Conservation (phyloP, 2,113 vertebrate species). For the Choloepus hoffmanni region DNA sequence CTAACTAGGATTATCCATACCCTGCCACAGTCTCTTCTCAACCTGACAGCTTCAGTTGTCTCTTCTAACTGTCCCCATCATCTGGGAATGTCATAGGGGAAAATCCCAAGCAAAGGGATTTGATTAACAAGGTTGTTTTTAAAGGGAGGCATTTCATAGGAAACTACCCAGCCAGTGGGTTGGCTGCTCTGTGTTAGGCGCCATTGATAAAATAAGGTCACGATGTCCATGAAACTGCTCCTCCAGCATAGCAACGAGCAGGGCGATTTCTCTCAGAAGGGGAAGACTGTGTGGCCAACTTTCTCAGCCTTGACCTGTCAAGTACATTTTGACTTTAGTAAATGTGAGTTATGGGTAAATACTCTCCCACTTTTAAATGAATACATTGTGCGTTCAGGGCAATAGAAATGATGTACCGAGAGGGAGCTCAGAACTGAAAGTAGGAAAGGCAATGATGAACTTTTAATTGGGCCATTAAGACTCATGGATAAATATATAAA, state of each 20-base stretch:
- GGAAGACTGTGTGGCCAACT: accelerated
- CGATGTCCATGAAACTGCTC: background rate
- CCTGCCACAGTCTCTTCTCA: background rate
- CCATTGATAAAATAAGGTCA: too few species aligned
- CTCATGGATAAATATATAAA: too few species aligned
- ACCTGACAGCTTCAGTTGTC: background rate
- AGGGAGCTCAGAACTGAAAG: accelerated
- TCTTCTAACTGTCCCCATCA: accelerated
- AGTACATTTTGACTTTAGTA: background rate
- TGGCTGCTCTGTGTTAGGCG: background rate
- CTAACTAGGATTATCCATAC: background rate
- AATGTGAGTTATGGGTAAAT: background rate
- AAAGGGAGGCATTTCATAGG: background rate
- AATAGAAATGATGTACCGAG: background rate
- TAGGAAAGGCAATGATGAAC: too few species aligned
- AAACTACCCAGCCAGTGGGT: background rate
- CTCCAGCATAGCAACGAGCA: background rate
- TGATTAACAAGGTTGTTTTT: background rate
- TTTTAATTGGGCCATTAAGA: background rate
- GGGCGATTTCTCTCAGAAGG: background rate
- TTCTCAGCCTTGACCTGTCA: background rate
- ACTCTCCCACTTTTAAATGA: background rate
- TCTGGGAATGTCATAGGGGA: background rate
- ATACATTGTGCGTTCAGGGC: background rate
- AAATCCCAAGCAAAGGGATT: background rate